These are phyloP conservation scores for Phrixothrix hirtus DNA, from an alignment of 2,888 invertebrate species.

Conservation along the genomic window DNA sequence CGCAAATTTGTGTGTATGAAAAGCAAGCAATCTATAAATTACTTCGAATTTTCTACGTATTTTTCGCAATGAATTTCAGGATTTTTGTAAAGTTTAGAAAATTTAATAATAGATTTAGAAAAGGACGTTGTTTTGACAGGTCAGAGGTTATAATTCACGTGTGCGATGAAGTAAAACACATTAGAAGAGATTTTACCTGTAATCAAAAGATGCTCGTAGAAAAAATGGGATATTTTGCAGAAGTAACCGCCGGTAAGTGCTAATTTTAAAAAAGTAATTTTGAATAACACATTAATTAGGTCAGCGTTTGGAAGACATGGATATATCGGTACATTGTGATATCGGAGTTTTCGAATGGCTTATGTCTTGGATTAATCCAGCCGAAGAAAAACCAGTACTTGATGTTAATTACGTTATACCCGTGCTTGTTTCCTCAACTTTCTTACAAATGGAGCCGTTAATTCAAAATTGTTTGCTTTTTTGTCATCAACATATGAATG, in stretches of 20 bases:
- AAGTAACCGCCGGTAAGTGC: constrained; percentile 72
- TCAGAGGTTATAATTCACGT: constrained; percentile 92
- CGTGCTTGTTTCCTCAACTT: constrained; percentile 89
- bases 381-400: constrained; percentile 65
- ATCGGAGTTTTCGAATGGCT: constrained; percentile 95
- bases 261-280: no score
- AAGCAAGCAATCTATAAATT: no score
- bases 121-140: constrained; percentile 32
- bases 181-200: constrained; percentile 87
- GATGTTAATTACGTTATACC: constrained; percentile 88
- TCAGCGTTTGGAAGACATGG: constrained; percentile 85
- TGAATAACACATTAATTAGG: constrained; percentile 51
- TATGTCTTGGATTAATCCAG: constrained; percentile 86
- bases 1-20: background rate
- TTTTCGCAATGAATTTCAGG: background rate
- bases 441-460: constrained; percentile 91
- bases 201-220: constrained; percentile 82
- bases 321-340: constrained; percentile 96
- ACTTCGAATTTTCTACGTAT: background rate
- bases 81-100: constrained; percentile 60
- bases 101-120: constrained; percentile 31
- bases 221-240: constrained; percentile 95
- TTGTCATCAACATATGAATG: constrained; percentile 84
- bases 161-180: constrained; percentile 89
- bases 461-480: constrained; percentile 83